Base-by-base conservation (phyloP, 2,113 vertebrate genomes). In the Cryptotis parvus region DNA sequence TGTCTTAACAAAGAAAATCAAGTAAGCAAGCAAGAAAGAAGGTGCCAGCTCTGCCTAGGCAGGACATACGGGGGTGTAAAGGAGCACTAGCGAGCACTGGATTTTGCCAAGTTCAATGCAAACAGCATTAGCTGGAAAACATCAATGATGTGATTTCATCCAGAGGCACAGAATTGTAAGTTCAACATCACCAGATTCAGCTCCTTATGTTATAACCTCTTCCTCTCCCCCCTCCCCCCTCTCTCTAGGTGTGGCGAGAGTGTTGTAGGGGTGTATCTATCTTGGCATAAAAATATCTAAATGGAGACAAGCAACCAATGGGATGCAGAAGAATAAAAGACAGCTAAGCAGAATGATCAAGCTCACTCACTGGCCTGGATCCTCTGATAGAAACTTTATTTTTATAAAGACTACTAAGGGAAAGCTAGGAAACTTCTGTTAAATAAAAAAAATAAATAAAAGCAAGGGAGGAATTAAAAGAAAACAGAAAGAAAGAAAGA, bases 381-480 rank as follows among this genome's bases (percentile, higher is more conserved):
- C 94, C 96, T 95, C 93, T 96, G 96, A 97, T 91, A 92, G 75
- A 93, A 97, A 97, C 97, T 97, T 97, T 97, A 95, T 97, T 96
- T 97, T 97, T 96, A 95, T 95, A 94, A 96, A 97, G 94, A 96
- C 92, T 91, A 92, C 93, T 93, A 89, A 76, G 94, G 92, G 94
- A 96, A 97, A 93, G 96, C 97, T 98, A 97, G 97, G 97, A 97
- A 97, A 98, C 95, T 97, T 96, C 91, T 95, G 96, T 97, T 97
- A 96, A 95, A 95, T 96, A 89, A 96, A 95, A 96, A 86, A 65
- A 37, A 55, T 16, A 55, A 55, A 66, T 91, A 31, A 74, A 65
- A 63, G 27, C 2, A 26, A 63, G 61, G 27, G 63, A 65, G 39
- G 43, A 55, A 27, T 2, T 94, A 95, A 96, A 84, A 69, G 68